phyloP scores from a whole-genome alignment of 2,888 invertebrate species.

The Tortrix viridana region DNA sequence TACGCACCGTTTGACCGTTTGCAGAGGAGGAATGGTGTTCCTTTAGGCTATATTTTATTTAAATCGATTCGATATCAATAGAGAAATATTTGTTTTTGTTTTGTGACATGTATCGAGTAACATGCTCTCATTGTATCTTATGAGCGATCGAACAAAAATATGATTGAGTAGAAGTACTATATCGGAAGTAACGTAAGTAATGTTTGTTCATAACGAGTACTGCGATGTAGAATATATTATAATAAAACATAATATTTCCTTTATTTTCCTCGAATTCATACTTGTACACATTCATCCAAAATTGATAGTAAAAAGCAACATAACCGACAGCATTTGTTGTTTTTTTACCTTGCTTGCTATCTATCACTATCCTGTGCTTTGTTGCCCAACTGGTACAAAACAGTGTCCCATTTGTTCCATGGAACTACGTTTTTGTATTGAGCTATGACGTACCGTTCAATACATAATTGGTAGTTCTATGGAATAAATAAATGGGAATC shows the following conservation, averaged over 20 bases:
- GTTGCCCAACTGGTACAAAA: background rate
- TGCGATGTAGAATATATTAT: constrained; percentile 82
- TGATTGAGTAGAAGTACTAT: constrained; percentile 79
- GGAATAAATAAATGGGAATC: too few species aligned
- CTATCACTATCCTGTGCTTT: constrained; percentile 39
- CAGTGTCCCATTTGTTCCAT: too few species aligned
- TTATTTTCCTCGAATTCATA: constrained; percentile 83
- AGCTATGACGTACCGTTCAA: too few species aligned
- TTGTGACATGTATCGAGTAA: constrained; percentile 69
- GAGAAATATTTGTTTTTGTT: constrained; percentile 70
- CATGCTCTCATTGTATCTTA: constrained; percentile 69
- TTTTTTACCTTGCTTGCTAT: constrained; percentile 65
- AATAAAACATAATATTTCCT: constrained; percentile 79
- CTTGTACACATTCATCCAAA: constrained; percentile 84
- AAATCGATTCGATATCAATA: constrained; percentile 79
- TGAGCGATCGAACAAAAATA: constrained; percentile 79
- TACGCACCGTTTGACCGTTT: constrained; percentile 74
- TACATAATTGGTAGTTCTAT: too few species aligned
- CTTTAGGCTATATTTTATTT: constrained; percentile 80
- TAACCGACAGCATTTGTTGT: constrained; percentile 77
- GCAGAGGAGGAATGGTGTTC: constrained; percentile 73
- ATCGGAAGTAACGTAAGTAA: constrained; percentile 80
- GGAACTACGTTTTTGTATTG: too few species aligned
- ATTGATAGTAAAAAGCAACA: constrained; percentile 84
- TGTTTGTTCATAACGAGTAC: constrained; percentile 82